Base-by-base conservation (phyloP, 2,113 vertebrate species). In the Tor tambroides region DNA sequence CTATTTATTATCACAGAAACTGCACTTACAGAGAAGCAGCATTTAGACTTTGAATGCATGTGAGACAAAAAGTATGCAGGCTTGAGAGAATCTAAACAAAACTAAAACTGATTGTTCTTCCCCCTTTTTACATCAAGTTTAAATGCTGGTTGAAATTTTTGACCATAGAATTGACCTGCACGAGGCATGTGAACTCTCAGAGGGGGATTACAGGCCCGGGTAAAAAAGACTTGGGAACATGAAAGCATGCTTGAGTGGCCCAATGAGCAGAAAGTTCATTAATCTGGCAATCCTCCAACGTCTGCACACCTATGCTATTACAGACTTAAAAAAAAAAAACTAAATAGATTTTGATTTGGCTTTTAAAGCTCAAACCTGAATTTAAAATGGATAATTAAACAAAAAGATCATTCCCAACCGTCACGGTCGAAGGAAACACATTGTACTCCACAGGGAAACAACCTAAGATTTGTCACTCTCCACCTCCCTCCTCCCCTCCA, bases 211-310 rank as follows among this genome's bases (percentile, higher is more conserved):
- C 32, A 21, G 28, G 3, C 82, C 41, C 5, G 35, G 49, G 19
- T 79, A 80, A 92, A 86, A n/a, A 63, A 89, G 91, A 87, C 92
- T 94, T 93, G 65, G 71, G 80, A 92, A 91, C 51, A 92, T 93
- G 90, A 94, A 94, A 93, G 92, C 92, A 93, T 93, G 92, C 91
- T 93, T 92, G 88, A 76, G 80, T 87, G 85, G 61, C 28, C 89
- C 92, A 93, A 93, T 92, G 85, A 93, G 84, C 86, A 89, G 71
- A 91, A 92, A 90, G 85, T 10, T 87, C 14, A 91, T 91, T 86
- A 91, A 93, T 92, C 87, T 90, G 83, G 87, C 87, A 82, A 89
- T 87, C 91, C 59, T 86, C 77, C 41, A 86, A 85, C 51, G 65
- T 80, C 88, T 67, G 76, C 75, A 35, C 59, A 72, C 26, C 49